These are phyloP conservation scores for Pimephales promelas DNA, from an alignment of 2,113 vertebrate genomes.

Conservation along the genomic window DNA sequence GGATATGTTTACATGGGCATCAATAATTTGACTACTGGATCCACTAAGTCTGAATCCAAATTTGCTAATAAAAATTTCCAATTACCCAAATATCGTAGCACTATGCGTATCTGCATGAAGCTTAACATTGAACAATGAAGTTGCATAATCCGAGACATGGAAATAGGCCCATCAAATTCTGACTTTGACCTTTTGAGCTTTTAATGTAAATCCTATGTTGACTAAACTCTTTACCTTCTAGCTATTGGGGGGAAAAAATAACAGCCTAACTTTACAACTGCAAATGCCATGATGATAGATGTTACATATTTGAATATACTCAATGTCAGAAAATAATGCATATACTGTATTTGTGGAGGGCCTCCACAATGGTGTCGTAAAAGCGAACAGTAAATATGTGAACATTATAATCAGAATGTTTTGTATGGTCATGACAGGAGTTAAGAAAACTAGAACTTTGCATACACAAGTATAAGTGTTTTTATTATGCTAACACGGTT, in stretches of 20 bases:
- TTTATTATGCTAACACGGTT: neutral
- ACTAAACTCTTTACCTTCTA: neutral
- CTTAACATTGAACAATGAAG: neutral
- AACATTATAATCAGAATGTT: neutral
- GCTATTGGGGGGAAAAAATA: neutral
- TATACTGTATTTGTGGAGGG: neutral
- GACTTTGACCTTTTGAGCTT: conserved; percentile 1
- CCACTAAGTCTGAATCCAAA: neutral
- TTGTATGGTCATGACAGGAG: neutral
- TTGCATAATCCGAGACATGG: neutral
- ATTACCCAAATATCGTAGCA: neutral
- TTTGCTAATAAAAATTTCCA: neutral
- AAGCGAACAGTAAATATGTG: conserved; percentile 10
- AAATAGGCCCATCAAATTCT: neutral
- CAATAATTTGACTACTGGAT: conserved; percentile 6
- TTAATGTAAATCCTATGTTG: neutral
- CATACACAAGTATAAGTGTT: conserved; percentile 4
- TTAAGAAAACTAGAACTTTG: neutral
- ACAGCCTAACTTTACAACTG: neutral
- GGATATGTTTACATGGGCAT: neutral
- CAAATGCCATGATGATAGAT: neutral
- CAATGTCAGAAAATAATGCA: neutral
- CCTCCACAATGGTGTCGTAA: neutral
- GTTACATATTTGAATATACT: neutral
- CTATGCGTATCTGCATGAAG: neutral